Conservation (phyloP, 30 jellyfish, hydroid and myxozoan species). For the Cassiopea andromeda region DNA sequence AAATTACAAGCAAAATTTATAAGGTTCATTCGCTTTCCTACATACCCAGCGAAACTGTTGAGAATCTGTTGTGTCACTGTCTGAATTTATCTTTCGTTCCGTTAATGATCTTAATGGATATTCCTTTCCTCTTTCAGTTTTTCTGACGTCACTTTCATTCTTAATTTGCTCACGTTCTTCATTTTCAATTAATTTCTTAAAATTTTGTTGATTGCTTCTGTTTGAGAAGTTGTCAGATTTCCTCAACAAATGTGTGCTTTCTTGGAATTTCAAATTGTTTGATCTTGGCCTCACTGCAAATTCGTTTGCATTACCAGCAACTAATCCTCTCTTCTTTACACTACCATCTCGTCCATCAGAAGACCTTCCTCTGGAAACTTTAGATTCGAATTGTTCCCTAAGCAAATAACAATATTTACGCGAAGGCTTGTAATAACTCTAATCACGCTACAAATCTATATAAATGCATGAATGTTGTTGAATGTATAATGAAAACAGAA, state of each 20-base stretch:
- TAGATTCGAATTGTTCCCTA: conserved; percentile 46
- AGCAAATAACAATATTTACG: background rate
- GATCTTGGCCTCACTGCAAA: background rate
- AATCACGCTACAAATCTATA: too few species aligned
- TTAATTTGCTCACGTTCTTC: background rate
- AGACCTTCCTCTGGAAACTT: conserved; percentile 1
- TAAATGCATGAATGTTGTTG: too few species aligned
- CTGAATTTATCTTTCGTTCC: background rate
- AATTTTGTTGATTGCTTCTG: background rate
- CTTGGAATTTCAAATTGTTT: background rate
- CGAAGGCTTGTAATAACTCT: too few species aligned
- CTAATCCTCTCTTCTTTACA: background rate
- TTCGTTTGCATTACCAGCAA: background rate
- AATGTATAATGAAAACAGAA: too few species aligned
- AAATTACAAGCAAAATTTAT: background rate
- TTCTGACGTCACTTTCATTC: background rate
- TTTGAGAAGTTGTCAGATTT: conserved; percentile 15
- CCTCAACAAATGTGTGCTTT: background rate
- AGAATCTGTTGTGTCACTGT: conserved; percentile 4
- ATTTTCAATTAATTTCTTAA: background rate
- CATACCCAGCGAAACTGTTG: conserved; percentile 32
- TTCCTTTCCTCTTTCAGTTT: conserved; percentile 14
- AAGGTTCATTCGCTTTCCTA: background rate
- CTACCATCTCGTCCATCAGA: background rate
- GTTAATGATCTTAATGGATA: conserved; percentile 45